Evolutionary conservation across 2,888 invertebrate genomes (phyloP).

Genomic region (Charanyca ferruginea): DNA sequence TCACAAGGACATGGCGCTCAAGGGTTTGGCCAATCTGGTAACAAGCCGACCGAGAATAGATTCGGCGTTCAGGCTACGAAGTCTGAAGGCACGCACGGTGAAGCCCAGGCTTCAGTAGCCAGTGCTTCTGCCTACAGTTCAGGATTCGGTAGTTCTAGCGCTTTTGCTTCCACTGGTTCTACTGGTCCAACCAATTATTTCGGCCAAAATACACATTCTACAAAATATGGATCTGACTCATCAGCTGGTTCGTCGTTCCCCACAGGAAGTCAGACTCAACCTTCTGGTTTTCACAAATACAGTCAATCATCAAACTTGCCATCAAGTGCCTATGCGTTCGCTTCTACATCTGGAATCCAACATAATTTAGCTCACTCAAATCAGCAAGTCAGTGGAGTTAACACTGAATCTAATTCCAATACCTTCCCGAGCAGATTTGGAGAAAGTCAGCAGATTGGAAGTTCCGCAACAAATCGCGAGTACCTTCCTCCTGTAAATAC

Average conservation of each 20-base stretch:
- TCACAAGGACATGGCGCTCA: slow-evolving; percentile 27
- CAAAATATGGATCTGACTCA: slow-evolving; percentile 28
- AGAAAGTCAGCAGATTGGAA: slow-evolving; percentile 27
- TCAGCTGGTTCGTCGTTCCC: slow-evolving; percentile 28
- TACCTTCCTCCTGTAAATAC: not conserved
- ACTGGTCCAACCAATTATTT: slow-evolving; percentile 44
- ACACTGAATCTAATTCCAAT: slow-evolving; percentile 1
- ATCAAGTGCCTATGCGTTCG: slow-evolving; percentile 30
- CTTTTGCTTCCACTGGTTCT: slow-evolving; percentile 58
- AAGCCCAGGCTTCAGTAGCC: slow-evolving; percentile 8
- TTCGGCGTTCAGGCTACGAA: slow-evolving; percentile 51
- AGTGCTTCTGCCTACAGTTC: slow-evolving; percentile 46
- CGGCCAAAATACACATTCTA: slow-evolving; percentile 14
- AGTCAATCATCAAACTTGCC: slow-evolving; percentile 11
- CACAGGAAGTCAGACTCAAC: slow-evolving; percentile 15
- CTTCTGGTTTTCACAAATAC: not conserved
- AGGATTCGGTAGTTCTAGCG: slow-evolving; percentile 57
- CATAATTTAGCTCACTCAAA: slow-evolving; percentile 4
- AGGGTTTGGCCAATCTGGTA: slow-evolving; percentile 23
- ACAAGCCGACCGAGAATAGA: slow-evolving; percentile 33
- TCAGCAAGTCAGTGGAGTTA: slow-evolving; percentile 17
- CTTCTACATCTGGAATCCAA: slow-evolving; percentile 20
- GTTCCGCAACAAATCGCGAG: not conserved
- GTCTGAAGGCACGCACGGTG: slow-evolving; percentile 33
- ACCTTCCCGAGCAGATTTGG: slow-evolving; percentile 34